Base-by-base conservation (phyloP, 2,888 invertebrate species). In the Microctonus hyperodae region DNA sequence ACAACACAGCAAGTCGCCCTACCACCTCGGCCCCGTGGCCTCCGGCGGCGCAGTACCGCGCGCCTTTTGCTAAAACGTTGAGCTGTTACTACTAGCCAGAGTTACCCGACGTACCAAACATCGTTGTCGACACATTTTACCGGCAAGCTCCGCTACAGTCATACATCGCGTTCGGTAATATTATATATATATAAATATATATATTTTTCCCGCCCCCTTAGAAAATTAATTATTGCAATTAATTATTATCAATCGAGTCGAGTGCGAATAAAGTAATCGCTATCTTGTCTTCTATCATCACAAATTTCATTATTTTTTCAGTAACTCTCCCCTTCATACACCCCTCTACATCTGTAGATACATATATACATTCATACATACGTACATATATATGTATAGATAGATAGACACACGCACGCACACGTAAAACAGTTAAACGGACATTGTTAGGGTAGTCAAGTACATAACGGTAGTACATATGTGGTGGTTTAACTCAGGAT, bases 1-100 rank as follows among this genome's bases (percentile, higher is more conserved):
- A 82, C 79, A 82, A 81, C 81, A 81, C 81, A 80, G 79, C 82
- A 81, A 81, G 70, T 69, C 70, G 68, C 74, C 72, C 74, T 71
- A 61, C 72, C 61, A 67, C 63, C 69, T 48, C 62, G 60, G 64
- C 67, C 56, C 60, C 56, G 63, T 61, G 61, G 57, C 64, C 58
- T 58, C 58, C 31, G 37, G 59, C 44, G 33, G 20, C 64, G 53
- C 31, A 53, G 64, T 61, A 55, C 51, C 62, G 63, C 65, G 59
- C 44, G 50, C 51, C 56, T 51, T 44, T 44, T 44, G 16, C 44
- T 44, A 44, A 44, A 44, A 44, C 44, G 44, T 44, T 44, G 44
- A 44, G 44, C 44, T 44, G 44, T 44, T 44, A 44, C 44, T 44
- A n/a, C 44, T 44, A 44, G 44, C 44, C 44, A 44, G 44, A 44